Conservation (phyloP, 1,140 invertebrate genomes). For the Magallana gigas region DNA sequence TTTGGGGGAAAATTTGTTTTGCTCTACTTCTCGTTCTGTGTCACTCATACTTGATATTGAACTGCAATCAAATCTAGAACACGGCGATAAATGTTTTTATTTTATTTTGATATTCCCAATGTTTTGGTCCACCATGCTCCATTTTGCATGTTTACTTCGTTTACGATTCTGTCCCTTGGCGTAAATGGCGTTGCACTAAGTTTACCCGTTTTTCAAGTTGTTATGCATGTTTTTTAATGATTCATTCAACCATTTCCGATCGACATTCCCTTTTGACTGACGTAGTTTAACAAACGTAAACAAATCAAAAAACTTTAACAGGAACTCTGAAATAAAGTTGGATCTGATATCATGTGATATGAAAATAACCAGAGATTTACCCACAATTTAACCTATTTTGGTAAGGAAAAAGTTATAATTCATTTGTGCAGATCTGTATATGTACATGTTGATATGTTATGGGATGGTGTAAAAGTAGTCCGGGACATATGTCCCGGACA, state of each 20-base stretch:
- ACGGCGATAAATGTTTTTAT: background rate
- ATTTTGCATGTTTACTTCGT: background rate
- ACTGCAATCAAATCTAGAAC: background rate
- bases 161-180: background rate
- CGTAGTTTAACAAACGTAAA: background rate
- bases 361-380: background rate
- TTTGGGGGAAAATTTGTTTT: background rate
- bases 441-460: too few species aligned
- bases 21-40: background rate
- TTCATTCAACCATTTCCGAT: constrained; percentile 23
- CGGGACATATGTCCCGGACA: too few species aligned
- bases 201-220: background rate
- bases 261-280: background rate
- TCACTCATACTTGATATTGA: constrained; percentile 11
- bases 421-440: too few species aligned
- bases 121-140: background rate
- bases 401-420: too few species aligned
- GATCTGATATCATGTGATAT: background rate
- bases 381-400: too few species aligned
- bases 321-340: background rate
- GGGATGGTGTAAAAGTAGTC: too few species aligned
- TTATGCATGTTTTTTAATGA: background rate
- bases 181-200: background rate
- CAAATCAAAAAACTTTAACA: background rate
- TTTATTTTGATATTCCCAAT: background rate